These are phyloP conservation scores for Prochilodus magdalenae DNA, from an alignment of 2,113 vertebrate genomes.

Conservation along the genomic window DNA sequence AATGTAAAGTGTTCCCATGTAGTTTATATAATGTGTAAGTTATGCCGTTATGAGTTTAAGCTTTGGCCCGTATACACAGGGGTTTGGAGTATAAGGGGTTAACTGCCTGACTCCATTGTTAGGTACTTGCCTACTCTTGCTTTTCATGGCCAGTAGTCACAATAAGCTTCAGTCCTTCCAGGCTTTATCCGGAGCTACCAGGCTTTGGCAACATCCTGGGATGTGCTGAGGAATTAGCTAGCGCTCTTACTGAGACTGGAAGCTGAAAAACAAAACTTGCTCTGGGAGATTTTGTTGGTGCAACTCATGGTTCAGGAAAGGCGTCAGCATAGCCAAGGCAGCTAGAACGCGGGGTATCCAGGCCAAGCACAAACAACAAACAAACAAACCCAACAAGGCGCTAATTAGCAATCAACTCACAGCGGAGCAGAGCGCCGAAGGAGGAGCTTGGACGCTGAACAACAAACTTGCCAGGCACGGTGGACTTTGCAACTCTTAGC, in stretches of 20 bases:
- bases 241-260: background rate
- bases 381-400: conserved; percentile 45
- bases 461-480: conserved; percentile 32
- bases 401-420: conserved; percentile 65
- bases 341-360: conserved; percentile 40
- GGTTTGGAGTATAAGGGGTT: too few relatives aligned
- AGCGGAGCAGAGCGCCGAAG: conserved; percentile 35
- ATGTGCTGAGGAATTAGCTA: background rate
- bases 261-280: background rate
- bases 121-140: too few relatives aligned
- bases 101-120: too few relatives aligned
- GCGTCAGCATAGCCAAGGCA: conserved; percentile 25
- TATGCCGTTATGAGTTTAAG: too few relatives aligned
- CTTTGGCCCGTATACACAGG: too few relatives aligned
- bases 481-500: conserved; percentile 47
- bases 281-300: conserved; percentile 7
- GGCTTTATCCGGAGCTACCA: background rate
- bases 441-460: conserved; percentile 40
- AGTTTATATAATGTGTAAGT: too few relatives aligned
- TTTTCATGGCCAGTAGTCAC: too few relatives aligned
- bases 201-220: background rate
- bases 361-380: conserved; percentile 58
- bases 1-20: too few relatives aligned
- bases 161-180: too few relatives aligned
- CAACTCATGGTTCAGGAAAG: conserved; percentile 29